Evolutionary conservation across 2,113 vertebrate species (phyloP).

Genomic region (Limanda limanda): DNA sequence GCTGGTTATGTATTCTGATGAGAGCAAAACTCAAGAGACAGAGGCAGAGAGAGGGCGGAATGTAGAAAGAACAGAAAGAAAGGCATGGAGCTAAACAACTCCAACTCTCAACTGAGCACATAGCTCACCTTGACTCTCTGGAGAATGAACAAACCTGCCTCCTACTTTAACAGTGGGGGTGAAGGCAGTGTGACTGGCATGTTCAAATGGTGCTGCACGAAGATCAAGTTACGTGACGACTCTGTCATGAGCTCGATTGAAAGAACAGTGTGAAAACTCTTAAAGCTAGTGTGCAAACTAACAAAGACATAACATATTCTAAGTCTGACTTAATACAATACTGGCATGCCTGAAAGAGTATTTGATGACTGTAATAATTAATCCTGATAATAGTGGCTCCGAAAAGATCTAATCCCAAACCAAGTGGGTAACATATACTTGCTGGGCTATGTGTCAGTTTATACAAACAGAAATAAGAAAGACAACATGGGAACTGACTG

Average conservation of each 20-base stretch:
- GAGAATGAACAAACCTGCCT: slow-evolving; percentile 61
- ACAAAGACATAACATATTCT: neutral
- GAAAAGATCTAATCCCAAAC: neutral
- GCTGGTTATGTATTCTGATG: slow-evolving; percentile 37
- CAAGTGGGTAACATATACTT: neutral
- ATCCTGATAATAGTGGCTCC: neutral
- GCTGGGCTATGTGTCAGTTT: neutral
- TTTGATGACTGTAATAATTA: too few species aligned
- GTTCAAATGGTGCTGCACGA: slow-evolving; percentile 33
- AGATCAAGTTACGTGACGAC: slow-evolving; percentile 19
- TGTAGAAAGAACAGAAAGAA: slow-evolving; percentile 33
- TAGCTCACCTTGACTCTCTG: slow-evolving; percentile 70
- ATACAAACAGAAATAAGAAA: neutral
- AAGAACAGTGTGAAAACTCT: neutral
- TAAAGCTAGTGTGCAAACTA: neutral
- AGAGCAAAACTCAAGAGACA: slow-evolving; percentile 51
- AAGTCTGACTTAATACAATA: neutral
- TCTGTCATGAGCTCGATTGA: neutral
- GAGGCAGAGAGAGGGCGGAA: slow-evolving; percentile 9
- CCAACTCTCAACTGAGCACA: slow-evolving; percentile 58
- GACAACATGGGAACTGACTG: neutral
- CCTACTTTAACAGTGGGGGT: slow-evolving; percentile 20
- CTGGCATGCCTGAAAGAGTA: neutral
- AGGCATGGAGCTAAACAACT: slow-evolving; percentile 45
- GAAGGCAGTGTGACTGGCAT: slow-evolving; percentile 37